Percentiles rank a stretch among this genome's conserved stretches.
Conservation (phyloP, 1,140 invertebrate species). For the Zaprionus inermis region DNA sequence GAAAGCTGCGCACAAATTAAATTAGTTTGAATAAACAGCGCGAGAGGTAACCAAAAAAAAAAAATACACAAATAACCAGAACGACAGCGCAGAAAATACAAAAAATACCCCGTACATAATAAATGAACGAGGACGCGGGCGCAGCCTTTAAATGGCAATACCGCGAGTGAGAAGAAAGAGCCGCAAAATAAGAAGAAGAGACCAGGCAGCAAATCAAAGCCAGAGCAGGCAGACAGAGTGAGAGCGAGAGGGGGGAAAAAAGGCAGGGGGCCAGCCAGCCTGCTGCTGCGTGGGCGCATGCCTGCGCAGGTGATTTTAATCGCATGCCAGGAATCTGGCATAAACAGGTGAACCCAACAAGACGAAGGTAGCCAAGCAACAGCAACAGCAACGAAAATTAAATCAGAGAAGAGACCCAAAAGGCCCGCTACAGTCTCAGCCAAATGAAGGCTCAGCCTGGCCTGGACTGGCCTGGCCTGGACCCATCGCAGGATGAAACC, state of each 20-base stretch:
- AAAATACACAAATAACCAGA: slow-evolving; percentile 33
- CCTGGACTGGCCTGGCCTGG: too few species aligned
- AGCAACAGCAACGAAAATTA: slow-evolving; percentile 59
- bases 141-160: slow-evolving; percentile 65
- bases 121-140: slow-evolving; percentile 71
- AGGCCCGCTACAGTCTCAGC: slow-evolving; percentile 9
- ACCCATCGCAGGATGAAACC: neutral
- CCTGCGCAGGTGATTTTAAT: slow-evolving; percentile 83
- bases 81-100: slow-evolving; percentile 46
- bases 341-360: slow-evolving; percentile 78
- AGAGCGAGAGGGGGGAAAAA: slow-evolving; percentile 4
- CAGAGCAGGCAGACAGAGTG: slow-evolving; percentile 23
- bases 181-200: slow-evolving; percentile 21
- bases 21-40: slow-evolving; percentile 83
- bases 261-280: slow-evolving; percentile 30
- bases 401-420: slow-evolving; percentile 58
- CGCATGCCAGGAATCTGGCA: slow-evolving; percentile 83
- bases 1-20: slow-evolving; percentile 75
- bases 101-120: slow-evolving; percentile 66
- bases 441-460: slow-evolving; percentile 15
- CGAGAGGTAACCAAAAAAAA: slow-evolving; percentile 56
- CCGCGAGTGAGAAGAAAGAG: slow-evolving; percentile 11
- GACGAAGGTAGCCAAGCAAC: slow-evolving; percentile 42
- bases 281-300: slow-evolving; percentile 75
- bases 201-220: slow-evolving; percentile 46